A percentile compares a stretch with the other conserved stretches of the same genome.
phyloP scores from a whole-genome alignment of 2,888 invertebrate species.

The Scaptomyza parva region DNA sequence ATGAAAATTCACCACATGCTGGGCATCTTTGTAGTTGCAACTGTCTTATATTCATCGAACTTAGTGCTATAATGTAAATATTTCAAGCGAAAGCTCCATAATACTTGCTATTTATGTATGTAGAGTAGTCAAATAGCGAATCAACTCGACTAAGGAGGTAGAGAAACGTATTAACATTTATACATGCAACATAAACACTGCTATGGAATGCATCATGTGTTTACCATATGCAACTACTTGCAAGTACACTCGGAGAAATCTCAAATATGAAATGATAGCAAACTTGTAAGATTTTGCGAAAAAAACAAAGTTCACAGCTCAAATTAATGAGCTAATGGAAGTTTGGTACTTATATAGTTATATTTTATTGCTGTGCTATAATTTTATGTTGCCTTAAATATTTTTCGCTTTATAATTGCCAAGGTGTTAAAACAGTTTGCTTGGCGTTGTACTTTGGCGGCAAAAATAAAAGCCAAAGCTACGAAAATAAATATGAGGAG shows the following conservation, averaged over 20 bases:
- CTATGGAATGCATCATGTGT: conserved; percentile 69
- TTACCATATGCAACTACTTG: conserved; percentile 69
- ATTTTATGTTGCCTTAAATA: not conserved
- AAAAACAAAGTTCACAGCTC: not conserved
- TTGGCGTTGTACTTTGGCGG: not conserved
- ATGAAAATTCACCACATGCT: not conserved
- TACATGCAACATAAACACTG: conserved; percentile 37
- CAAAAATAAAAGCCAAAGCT: not conserved
- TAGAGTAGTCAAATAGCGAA: conserved; percentile 22
- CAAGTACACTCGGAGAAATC: conserved; percentile 40
- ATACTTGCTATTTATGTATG: not conserved
- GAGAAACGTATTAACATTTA: conserved; percentile 16
- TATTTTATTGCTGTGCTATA: not conserved
- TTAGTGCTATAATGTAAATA: too few species aligned
- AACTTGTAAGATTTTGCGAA: not conserved
- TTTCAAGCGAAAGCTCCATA: not conserved
- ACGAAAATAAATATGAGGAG: not conserved
- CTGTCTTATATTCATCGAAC: not conserved
- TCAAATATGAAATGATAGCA: too few species aligned
- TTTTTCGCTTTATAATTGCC: conserved; percentile 13
- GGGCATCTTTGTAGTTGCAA: not conserved
- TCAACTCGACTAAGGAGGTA: conserved; percentile 14
- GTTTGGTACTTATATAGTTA: not conserved
- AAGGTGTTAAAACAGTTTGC: conserved; percentile 11
- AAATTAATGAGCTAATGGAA: too few species aligned